These are phyloP conservation scores for Lutjanus argentimaculatus DNA, from an alignment of 2,797 vertebrate genomes.

Conservation along the genomic window DNA sequence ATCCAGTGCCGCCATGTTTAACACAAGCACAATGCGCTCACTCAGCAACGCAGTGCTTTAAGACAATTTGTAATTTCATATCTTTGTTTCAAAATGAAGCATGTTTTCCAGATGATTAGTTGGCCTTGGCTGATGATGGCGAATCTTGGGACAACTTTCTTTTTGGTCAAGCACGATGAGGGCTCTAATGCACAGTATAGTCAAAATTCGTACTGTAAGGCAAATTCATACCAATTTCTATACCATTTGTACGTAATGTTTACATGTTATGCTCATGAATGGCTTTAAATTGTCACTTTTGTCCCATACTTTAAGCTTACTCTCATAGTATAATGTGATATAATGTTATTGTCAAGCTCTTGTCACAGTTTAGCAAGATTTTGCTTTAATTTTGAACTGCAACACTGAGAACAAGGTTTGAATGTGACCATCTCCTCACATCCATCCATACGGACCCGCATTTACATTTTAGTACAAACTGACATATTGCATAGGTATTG, in stretches of 20 bases:
- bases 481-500: constrained; percentile 60
- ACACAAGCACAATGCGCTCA: too few relatives aligned
- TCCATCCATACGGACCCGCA: constrained; percentile 8
- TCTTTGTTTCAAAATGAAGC: too few relatives aligned
- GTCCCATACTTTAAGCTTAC: not conserved
- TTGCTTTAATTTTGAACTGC: constrained; percentile 24
- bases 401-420: constrained; percentile 3
- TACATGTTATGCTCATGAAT: not conserved
- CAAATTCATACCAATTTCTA: too few relatives aligned
- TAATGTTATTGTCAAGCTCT: constrained; percentile 1
- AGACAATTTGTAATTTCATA: too few relatives aligned
- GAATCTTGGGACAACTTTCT: too few relatives aligned
- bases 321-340: constrained; percentile 15
- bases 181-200: too few relatives aligned
- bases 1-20: too few relatives aligned
- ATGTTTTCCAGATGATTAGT: too few relatives aligned
- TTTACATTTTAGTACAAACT: constrained; percentile 30
- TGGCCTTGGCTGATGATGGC: too few relatives aligned
- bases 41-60: too few relatives aligned
- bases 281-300: not conserved
- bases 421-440: not conserved
- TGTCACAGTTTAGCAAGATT: constrained; percentile 11
- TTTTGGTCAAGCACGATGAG: too few relatives aligned
- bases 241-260: not conserved
- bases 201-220: too few relatives aligned